These are phyloP conservation scores for Thunnus thynnus DNA, from an alignment of 2,113 vertebrate genomes.

Conservation along the genomic window DNA sequence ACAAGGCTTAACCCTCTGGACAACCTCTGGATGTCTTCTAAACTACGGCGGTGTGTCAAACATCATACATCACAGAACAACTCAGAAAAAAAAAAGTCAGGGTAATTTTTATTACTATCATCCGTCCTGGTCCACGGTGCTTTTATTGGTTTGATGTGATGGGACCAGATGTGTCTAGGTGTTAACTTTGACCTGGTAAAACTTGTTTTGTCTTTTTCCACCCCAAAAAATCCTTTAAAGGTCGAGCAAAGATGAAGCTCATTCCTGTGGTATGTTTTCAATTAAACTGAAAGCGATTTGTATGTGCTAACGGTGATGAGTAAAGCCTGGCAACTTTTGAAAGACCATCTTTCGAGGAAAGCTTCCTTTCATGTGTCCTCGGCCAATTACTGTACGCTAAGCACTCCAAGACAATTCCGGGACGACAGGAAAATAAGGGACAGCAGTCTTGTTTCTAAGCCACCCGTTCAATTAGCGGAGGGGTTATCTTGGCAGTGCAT, in stretches of 20 bases:
- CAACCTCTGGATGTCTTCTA: slow-evolving; percentile 40
- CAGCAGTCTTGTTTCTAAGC: slow-evolving; percentile 19
- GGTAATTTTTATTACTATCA: slow-evolving; percentile 60
- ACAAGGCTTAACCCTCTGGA: slow-evolving; percentile 36
- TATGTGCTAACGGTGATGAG: slow-evolving; percentile 54
- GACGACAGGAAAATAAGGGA: slow-evolving; percentile 16
- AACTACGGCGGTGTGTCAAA: slow-evolving; percentile 42
- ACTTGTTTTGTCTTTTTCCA: slow-evolving; percentile 58
- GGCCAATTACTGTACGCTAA: slow-evolving; percentile 18
- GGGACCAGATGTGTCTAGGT: slow-evolving; percentile 74
- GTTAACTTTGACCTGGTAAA: slow-evolving; percentile 64
- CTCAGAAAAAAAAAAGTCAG: slow-evolving; percentile 21
- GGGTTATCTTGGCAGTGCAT: slow-evolving; percentile 42
- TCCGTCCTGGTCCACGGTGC: slow-evolving; percentile 57
- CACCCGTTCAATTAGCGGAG: slow-evolving; percentile 37
- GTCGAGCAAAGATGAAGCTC: slow-evolving; percentile 30
- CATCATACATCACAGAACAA: slow-evolving; percentile 60
- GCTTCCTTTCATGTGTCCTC: slow-evolving; percentile 48
- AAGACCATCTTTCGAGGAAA: slow-evolving; percentile 51
- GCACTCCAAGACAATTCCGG: slow-evolving; percentile 35
- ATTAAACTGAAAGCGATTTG: slow-evolving; percentile 64
- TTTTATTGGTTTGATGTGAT: slow-evolving; percentile 67
- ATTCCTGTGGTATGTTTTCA: slow-evolving; percentile 62
- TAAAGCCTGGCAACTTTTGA: slow-evolving; percentile 53
- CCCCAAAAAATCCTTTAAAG: background rate